These are phyloP conservation scores for Pseudomyrmex flavicornis DNA, from an alignment of 1,140 invertebrate species.

Conservation along the genomic window DNA sequence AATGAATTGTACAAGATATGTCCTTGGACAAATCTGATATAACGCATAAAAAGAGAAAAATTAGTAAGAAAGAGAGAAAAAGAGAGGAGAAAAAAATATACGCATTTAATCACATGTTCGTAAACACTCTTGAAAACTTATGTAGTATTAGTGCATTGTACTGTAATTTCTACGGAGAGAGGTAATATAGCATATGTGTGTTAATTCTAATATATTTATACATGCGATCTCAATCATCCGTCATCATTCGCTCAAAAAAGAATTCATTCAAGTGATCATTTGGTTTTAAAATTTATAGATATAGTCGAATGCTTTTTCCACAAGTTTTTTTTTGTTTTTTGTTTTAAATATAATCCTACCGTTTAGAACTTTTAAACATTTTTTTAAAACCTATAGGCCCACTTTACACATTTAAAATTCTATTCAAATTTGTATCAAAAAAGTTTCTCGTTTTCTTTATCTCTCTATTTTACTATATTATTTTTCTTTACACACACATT, in stretches of 20 bases:
- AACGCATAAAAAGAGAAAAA: neutral
- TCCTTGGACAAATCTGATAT: slow-evolving; percentile 13
- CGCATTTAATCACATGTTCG: neutral
- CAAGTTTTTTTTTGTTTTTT: too few species aligned
- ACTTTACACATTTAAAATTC: slow-evolving; percentile 56
- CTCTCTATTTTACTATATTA: neutral
- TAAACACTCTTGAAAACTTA: slow-evolving; percentile 41
- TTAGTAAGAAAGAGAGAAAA: neutral
- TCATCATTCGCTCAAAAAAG: slow-evolving; percentile 71
- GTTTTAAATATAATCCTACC: neutral
- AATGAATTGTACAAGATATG: neutral
- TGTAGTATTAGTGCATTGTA: slow-evolving; percentile 68
- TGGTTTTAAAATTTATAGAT: slow-evolving; percentile 67
- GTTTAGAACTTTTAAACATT: slow-evolving; percentile 53
- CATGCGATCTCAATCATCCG: slow-evolving; percentile 78
- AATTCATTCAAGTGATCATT: slow-evolving; percentile 66
- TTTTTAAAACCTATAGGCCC: slow-evolving; percentile 69
- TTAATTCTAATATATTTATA: slow-evolving; percentile 75
- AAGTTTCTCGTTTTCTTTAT: slow-evolving; percentile 30
- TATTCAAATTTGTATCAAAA: slow-evolving; percentile 69
- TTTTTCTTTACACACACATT: neutral
- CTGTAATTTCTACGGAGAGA: slow-evolving; percentile 80
- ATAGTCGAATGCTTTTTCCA: slow-evolving; percentile 62
- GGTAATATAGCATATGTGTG: slow-evolving; percentile 71
- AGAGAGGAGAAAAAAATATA: neutral